Evolutionary conservation across 2,888 invertebrate species (phyloP).

Genomic region (Rapana venosa): DNA sequence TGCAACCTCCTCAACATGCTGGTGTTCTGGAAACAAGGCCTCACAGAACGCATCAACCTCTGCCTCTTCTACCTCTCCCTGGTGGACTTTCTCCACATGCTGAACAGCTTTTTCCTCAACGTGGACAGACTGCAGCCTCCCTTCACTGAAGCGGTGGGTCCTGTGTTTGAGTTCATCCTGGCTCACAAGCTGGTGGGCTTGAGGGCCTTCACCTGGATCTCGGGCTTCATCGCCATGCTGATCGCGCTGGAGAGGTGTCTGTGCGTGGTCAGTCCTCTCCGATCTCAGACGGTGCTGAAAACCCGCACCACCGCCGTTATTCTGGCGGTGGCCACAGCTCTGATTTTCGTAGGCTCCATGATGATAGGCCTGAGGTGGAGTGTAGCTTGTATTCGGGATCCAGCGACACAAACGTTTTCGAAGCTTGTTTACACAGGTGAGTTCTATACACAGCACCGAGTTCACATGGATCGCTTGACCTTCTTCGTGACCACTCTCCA

Average conservation of each 20-base stretch:
- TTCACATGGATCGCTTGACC: not conserved
- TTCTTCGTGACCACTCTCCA: not conserved
- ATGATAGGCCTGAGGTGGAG: not conserved
- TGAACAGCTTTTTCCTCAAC: constrained; percentile 15
- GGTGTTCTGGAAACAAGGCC: constrained; percentile 31
- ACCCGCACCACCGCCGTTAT: constrained; percentile 13
- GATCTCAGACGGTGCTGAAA: constrained; percentile 1
- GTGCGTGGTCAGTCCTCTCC: constrained; percentile 25
- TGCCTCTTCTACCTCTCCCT: constrained; percentile 28
- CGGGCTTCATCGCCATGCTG: not conserved
- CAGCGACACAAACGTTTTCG: not conserved
- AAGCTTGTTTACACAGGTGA: not conserved
- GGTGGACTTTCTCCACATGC: constrained; percentile 15
- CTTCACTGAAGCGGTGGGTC: not conserved
- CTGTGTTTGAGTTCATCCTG: not conserved
- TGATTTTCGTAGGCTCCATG: not conserved
- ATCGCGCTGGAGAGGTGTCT: constrained; percentile 23
- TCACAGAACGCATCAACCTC: constrained; percentile 31
- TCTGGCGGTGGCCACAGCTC: not conserved
- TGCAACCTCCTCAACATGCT: constrained; percentile 14
- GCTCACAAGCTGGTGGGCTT: not conserved
- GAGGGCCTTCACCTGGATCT: not conserved
- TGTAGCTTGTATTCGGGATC: not conserved
- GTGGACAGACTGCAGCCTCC: not conserved
- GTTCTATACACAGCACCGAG: not conserved